These are phyloP conservation scores for Drosophila kohkoa DNA, from an alignment of 1,140 invertebrate species.

Conservation along the genomic window DNA sequence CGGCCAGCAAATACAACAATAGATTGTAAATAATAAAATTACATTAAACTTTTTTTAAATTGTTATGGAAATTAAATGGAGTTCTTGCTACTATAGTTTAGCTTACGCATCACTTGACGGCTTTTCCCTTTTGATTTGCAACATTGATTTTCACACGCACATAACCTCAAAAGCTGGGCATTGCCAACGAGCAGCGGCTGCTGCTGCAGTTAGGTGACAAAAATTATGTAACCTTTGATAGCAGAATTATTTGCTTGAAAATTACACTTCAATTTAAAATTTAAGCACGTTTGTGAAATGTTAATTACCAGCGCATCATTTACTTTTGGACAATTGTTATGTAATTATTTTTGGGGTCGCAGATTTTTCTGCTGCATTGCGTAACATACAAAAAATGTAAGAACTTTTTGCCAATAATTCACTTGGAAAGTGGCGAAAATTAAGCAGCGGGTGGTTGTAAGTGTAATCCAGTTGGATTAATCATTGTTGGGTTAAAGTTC, in stretches of 20 bases:
- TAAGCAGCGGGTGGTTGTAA: not conserved
- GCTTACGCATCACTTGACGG: not conserved
- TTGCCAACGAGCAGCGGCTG: conserved; percentile 14
- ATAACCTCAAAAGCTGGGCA: conserved; percentile 43
- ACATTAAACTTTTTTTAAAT: conserved; percentile 13
- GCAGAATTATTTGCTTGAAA: not conserved
- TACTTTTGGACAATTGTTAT: conserved; percentile 48
- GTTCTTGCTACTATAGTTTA: not conserved
- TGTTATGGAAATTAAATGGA: not conserved
- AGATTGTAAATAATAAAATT: not conserved
- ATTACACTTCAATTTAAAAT: conserved; percentile 1
- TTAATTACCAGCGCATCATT: not conserved
- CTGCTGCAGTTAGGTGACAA: conserved; percentile 18
- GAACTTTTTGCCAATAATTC: conserved; percentile 33
- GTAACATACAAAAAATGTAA: conserved; percentile 49
- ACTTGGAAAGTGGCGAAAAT: conserved; percentile 1
- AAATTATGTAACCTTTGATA: conserved; percentile 42
- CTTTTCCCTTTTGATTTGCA: conserved; percentile 2
- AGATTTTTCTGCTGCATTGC: conserved; percentile 54
- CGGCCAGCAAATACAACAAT: conserved; percentile 12
- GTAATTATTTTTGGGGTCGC: conserved; percentile 51
- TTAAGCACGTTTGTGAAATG: not conserved
- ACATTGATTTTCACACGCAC: conserved; percentile 5
- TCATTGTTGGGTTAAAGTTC: not conserved
- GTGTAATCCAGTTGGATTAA: conserved; percentile 13